Base-by-base conservation (phyloP, 2,113 vertebrate species). In the Ochotona curzoniae region DNA sequence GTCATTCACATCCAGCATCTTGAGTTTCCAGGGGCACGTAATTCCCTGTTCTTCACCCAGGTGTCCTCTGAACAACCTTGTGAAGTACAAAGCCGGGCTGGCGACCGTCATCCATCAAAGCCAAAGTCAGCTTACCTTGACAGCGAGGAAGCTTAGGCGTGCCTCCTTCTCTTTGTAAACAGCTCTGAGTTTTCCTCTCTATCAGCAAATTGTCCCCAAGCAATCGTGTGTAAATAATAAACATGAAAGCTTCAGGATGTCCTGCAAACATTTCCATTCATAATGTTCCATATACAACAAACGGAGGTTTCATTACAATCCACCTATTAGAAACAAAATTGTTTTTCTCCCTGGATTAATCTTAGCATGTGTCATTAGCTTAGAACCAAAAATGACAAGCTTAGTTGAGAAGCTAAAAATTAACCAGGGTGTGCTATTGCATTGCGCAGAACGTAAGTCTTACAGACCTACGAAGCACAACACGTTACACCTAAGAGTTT, bases 201-300 rank as follows among this genome's bases (percentile, higher is more conserved):
- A 93, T 96, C 97, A 96, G 94, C 93, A 92, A 95, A 80, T 95
- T 96, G 61, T 95, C 96, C 91, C 94, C 91, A 93, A 88, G 93
- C 85, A 86, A 57, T 75, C n/a, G 89, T 89, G 90, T 95, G 90
- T 95, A 89, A 80, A 21, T 51, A 76, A 14, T 82, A 95, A 94
- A 94, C 83, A 14, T 47, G 66, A 96, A 26, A 17, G 0, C 10
- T 90, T 91, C 96, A 90, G 76, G 83, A 94, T 94, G 83, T 97
- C 92, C 97, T 93, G 83, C 71, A 94, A 23, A 79, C 47, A 18
- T 44, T 96, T 97, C 95, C 94, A 91, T 96, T 96, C 93, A 1
- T 25, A 73, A 12, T 69, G 90, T 93, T 97, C 96, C 44, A 80
- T 35, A 87, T 64, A 83, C 14, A 96, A 96, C 96, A 94, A 76